Evolutionary conservation across 2,113 vertebrate species (phyloP), one percentile per base, ranked within the genome.

Genomic region (Lycaon pictus): DNA sequence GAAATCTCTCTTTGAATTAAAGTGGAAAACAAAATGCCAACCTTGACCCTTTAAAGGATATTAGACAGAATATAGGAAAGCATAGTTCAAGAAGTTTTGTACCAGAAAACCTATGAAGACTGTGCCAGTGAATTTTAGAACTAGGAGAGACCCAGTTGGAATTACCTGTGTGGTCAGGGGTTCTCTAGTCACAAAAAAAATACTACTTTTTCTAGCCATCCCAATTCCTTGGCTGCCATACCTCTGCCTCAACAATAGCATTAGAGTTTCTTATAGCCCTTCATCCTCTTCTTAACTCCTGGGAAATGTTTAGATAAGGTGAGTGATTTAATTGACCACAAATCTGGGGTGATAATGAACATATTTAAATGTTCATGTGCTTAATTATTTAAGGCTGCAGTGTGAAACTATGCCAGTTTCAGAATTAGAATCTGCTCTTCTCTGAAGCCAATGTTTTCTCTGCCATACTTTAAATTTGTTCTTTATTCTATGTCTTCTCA

Each of bases 1-100:
- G 3, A 76, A 90, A 37, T 23, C 11, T 43, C 27, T 20, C 29
- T 80, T 91, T 89, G 25, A 94, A 56, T 86, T 69, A 93, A 91
- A 8, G 35, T 53, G 29, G 13, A 32, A 60, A 69, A 81, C 32
- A 20, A 67, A 72, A 58, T 67, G 3, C 3, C n/a, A 72, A n/a
- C 12, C 23, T n/a, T 69, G 87, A 65, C 0, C 3, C 62, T 88
- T 95, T 27, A 19, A 67, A 97, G 62, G 7, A 62, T 16, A 16
- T 48, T 10, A 37, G 9, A 25, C 6, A 27, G 27, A 92, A 87
- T 86, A 32, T 17, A 95, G 32, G 17, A 92, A 89, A 92, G 17
- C 8, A 51, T 91, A 48, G 1, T 9, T 92, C 23, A 77, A 83
- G 48, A 94, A 83, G 29, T 2, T 72, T 77, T 55, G 17, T 72